A percentile compares a stretch with the other conserved stretches of the same genome.
phyloP scores from a whole-genome alignment of 2,113 vertebrate genomes.

The Alaudala cheleensis region DNA sequence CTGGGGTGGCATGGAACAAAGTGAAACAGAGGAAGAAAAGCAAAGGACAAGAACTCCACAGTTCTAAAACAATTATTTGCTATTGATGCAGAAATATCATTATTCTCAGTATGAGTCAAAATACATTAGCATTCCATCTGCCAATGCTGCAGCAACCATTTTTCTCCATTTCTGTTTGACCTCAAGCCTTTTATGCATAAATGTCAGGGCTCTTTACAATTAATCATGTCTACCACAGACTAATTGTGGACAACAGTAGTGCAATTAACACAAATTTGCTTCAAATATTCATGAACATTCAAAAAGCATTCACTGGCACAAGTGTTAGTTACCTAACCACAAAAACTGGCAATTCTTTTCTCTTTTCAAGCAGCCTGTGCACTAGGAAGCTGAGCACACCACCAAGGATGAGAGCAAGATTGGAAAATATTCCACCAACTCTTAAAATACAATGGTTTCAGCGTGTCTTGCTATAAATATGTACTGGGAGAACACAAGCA shows the following conservation, averaged over 20 bases:
- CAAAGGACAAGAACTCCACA: neutral
- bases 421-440: neutral
- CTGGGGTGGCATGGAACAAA: neutral
- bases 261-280: slow-evolving; percentile 76
- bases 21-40: neutral
- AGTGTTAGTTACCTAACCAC: slow-evolving; percentile 41
- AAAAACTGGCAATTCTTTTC: slow-evolving; percentile 29
- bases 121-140: slow-evolving; percentile 73
- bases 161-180: slow-evolving; percentile 79
- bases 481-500: neutral
- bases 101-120: slow-evolving; percentile 56
- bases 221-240: slow-evolving; percentile 77
- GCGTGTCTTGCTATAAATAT: neutral
- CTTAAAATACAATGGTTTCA: neutral
- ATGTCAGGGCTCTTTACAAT: slow-evolving; percentile 79
- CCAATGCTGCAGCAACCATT: slow-evolving; percentile 52
- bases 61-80: slow-evolving; percentile 50
- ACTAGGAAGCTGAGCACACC: slow-evolving; percentile 25
- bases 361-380: slow-evolving; percentile 17
- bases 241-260: slow-evolving; percentile 78
- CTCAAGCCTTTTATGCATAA: slow-evolving; percentile 79
- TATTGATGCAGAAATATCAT: slow-evolving; percentile 52
- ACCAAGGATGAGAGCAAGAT: neutral
- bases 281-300: slow-evolving; percentile 73
- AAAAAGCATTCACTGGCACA: slow-evolving; percentile 55